These are phyloP conservation scores for Apis cerana DNA, from an alignment of 1,140 invertebrate genomes.

Conservation along the genomic window DNA sequence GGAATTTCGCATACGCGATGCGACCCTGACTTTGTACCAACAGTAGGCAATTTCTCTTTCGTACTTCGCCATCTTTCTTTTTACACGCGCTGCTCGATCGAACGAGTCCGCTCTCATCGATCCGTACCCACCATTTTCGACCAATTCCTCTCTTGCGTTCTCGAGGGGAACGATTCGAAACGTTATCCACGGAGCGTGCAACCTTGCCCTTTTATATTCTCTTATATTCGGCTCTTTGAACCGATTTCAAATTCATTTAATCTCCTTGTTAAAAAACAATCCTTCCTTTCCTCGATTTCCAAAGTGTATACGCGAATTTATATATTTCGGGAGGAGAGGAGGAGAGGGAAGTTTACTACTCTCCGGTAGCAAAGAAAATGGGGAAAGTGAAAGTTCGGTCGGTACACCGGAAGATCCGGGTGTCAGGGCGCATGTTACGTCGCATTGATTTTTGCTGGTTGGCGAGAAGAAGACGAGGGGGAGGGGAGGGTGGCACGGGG, in stretches of 20 bases:
- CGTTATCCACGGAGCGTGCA: background rate
- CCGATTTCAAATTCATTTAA: background rate
- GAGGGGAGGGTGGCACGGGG: background rate
- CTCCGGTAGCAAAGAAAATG: background rate
- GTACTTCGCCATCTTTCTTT: background rate
- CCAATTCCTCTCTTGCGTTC: background rate
- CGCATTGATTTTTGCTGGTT: constrained; percentile 49
- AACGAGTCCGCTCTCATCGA: background rate
- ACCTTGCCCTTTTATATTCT: background rate
- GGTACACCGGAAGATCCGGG: constrained; percentile 1
- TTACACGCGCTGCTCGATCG: background rate
- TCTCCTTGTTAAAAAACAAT: background rate
- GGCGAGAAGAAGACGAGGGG: constrained; percentile 28
- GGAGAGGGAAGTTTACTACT: background rate
- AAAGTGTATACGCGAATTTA: too few species aligned
- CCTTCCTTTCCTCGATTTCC: too few species aligned
- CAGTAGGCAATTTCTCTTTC: constrained; percentile 21
- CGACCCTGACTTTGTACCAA: constrained; percentile 26
- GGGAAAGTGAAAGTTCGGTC: background rate
- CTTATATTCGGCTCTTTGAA: background rate
- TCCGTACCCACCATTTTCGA: background rate
- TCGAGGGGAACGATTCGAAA: too few species aligned
- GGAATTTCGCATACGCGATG: constrained; percentile 3
- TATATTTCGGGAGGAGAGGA: too few species aligned
- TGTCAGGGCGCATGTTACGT: constrained; percentile 53